Conservation (phyloP, 2,888 invertebrate species). For the Agrypnus murinus region DNA sequence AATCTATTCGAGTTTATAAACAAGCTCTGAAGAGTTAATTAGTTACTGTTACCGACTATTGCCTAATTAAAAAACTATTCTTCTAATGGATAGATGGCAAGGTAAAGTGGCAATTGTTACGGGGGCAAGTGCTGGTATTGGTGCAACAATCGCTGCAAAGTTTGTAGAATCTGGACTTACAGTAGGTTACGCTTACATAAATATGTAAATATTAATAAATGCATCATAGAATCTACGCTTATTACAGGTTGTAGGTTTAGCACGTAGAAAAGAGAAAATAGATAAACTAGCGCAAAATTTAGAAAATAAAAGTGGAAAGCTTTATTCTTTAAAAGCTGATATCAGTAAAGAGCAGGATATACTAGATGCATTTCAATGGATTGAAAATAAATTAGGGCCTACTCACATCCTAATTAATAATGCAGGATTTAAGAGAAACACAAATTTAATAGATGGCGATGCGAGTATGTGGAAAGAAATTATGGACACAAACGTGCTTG, state of each 20-base stretch:
- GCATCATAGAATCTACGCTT: too few relatives aligned
- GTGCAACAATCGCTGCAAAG: background rate
- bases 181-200: background rate
- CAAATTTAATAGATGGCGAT: too few relatives aligned
- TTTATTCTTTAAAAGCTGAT: conserved; percentile 44
- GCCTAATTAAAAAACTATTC: too few relatives aligned
- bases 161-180: background rate
- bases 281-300: conserved; percentile 13
- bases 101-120: conserved; percentile 8
- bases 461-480: conserved; percentile 49
- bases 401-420: too few relatives aligned
- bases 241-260: conserved; percentile 20
- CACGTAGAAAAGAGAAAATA: conserved; percentile 2
- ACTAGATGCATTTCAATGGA: conserved; percentile 49
- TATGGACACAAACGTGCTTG: conserved; percentile 58
- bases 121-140: conserved; percentile 4
- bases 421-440: conserved; percentile 45
- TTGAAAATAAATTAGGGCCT: conserved; percentile 49
- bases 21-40: too few relatives aligned
- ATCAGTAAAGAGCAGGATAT: too few relatives aligned
- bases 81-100: conserved; percentile 10
- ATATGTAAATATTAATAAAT: too few relatives aligned
- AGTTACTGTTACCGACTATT: too few relatives aligned
- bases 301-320: conserved; percentile 18
- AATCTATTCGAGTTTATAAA: too few relatives aligned